Conservation (phyloP, 1,140 invertebrate genomes). For the Thaumatotibia leucotreta region DNA sequence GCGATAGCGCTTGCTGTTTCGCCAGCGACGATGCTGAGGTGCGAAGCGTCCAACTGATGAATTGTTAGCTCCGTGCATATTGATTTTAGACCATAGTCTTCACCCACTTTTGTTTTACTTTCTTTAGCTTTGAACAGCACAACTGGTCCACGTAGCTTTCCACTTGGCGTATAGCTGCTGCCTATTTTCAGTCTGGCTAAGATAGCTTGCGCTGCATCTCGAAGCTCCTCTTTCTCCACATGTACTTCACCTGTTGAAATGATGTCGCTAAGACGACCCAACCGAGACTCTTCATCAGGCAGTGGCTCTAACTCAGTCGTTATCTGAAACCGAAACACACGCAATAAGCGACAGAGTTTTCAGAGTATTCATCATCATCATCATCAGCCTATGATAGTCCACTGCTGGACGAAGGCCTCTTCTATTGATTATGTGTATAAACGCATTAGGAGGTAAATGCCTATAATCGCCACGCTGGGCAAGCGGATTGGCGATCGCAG, state of each 20-base stretch:
- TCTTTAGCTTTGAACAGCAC: slow-evolving; percentile 89
- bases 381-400: no score
- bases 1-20: slow-evolving; percentile 81
- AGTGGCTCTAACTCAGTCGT: slow-evolving; percentile 77
- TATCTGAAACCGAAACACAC: slow-evolving; percentile 63
- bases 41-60: slow-evolving; percentile 85
- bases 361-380: no score
- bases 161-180: slow-evolving; percentile 83
- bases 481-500: no score
- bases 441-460: no score
- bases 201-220: slow-evolving; percentile 82
- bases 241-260: slow-evolving; percentile 67
- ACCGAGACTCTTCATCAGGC: slow-evolving; percentile 74
- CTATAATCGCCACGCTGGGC: no score
- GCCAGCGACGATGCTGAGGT: slow-evolving; percentile 88
- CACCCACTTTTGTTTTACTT: slow-evolving; percentile 83
- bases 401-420: no score
- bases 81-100: slow-evolving; percentile 88
- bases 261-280: slow-evolving; percentile 74
- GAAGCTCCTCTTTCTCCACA: slow-evolving; percentile 75
- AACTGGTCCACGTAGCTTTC: slow-evolving; percentile 82
- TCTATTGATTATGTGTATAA: no score
- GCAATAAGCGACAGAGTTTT: no score
- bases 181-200: slow-evolving; percentile 86
- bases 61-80: slow-evolving; percentile 84